Evolutionary conservation across 2,113 vertebrate genomes (phyloP).

Genomic region (Oryzias javanicus): DNA sequence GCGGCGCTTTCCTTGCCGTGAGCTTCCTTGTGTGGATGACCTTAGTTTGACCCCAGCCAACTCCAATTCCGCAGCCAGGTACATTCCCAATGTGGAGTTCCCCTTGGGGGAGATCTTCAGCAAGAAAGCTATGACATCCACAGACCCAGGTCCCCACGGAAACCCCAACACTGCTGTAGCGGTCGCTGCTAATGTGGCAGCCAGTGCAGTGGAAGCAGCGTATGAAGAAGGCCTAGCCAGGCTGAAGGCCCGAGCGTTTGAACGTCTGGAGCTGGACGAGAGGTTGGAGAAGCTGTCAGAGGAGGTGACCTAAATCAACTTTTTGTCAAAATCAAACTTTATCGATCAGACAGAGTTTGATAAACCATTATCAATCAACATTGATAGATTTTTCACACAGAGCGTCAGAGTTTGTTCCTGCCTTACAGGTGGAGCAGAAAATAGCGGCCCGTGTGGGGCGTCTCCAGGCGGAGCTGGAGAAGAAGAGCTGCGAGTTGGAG

Average conservation of each 20-base stretch:
- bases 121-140: constrained; percentile 85
- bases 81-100: constrained; percentile 94
- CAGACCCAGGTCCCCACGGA: constrained; percentile 74
- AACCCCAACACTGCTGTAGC: constrained; percentile 81
- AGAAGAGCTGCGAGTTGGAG: constrained; percentile 94
- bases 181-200: constrained; percentile 83
- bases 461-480: constrained; percentile 93
- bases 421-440: constrained; percentile 89
- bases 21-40: constrained; percentile 79
- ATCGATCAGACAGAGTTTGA: background rate
- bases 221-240: constrained; percentile 95
- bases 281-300: constrained; percentile 93
- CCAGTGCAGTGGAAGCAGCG: constrained; percentile 85
- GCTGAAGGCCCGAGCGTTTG: constrained; percentile 92
- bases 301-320: constrained; percentile 71
- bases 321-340: constrained; percentile 11
- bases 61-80: constrained; percentile 78
- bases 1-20: constrained; percentile 77
- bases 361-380: background rate
- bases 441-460: constrained; percentile 92
- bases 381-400: background rate
- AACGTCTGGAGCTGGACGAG: constrained; percentile 93
- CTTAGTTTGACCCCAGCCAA: constrained; percentile 75
- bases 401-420: constrained; percentile 8
- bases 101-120: constrained; percentile 90